Evolutionary conservation across 2,888 invertebrate species (phyloP).

Genomic region (Hemaris fuciformis): DNA sequence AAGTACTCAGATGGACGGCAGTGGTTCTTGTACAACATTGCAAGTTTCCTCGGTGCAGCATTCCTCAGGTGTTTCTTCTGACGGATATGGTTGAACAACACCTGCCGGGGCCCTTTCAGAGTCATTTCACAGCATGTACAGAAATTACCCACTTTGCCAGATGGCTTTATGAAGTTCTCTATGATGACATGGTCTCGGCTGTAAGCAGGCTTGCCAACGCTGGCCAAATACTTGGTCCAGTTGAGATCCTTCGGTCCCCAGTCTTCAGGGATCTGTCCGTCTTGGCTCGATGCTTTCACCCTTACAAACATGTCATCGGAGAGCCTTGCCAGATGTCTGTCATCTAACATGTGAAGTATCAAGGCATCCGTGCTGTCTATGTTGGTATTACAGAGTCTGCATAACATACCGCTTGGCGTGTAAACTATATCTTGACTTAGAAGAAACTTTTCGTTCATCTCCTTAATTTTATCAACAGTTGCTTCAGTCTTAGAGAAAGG

Average conservation of each 20-base stretch:
- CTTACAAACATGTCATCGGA: slow-evolving; percentile 67
- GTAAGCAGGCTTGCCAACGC: slow-evolving; percentile 67
- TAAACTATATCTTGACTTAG: slow-evolving; percentile 50
- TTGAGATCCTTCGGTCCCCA: slow-evolving; percentile 74
- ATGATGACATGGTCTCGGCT: slow-evolving; percentile 68
- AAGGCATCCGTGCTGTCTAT: slow-evolving; percentile 55
- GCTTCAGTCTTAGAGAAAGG: slow-evolving; percentile 54
- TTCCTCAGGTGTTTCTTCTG: slow-evolving; percentile 75
- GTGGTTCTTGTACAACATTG: slow-evolving; percentile 63
- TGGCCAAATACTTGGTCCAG: slow-evolving; percentile 72
- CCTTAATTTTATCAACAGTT: slow-evolving; percentile 59
- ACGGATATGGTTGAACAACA: slow-evolving; percentile 72
- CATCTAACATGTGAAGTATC: slow-evolving; percentile 66
- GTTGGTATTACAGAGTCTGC: slow-evolving; percentile 54
- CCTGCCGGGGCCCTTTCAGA: slow-evolving; percentile 70
- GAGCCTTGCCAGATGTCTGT: slow-evolving; percentile 64
- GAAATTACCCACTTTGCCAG: slow-evolving; percentile 69
- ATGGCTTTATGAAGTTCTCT: slow-evolving; percentile 72
- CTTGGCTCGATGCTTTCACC: slow-evolving; percentile 54
- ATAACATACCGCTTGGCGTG: slow-evolving; percentile 43
- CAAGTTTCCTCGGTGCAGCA: slow-evolving; percentile 67
- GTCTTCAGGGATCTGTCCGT: slow-evolving; percentile 65
- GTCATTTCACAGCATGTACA: slow-evolving; percentile 75
- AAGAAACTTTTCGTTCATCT: slow-evolving; percentile 65
- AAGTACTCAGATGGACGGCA: slow-evolving; percentile 70